A percentile compares a stretch with the other conserved stretches of the same genome.
phyloP scores from a whole-genome alignment of 2,113 vertebrate species.

The Hippotragus niger region DNA sequence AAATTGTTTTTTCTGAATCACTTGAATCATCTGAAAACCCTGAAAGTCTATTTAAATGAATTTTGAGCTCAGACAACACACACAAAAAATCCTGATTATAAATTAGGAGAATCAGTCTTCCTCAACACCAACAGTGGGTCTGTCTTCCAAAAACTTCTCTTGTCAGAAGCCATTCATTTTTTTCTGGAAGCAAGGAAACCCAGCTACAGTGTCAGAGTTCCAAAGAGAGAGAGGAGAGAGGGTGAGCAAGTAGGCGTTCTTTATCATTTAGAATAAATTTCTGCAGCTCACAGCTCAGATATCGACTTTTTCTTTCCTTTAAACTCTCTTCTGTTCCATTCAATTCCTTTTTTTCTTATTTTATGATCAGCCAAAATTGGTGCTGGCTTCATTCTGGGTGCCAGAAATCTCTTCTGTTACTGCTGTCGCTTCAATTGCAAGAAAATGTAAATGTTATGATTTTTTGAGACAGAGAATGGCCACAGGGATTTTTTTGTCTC shows the following conservation, averaged over 20 bases:
- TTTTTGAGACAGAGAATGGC: background rate
- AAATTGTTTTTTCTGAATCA: background rate
- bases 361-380: background rate
- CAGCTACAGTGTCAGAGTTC: background rate
- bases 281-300: background rate
- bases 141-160: background rate
- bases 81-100: background rate
- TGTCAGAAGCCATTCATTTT: background rate
- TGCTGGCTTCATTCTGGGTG: background rate
- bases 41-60: background rate
- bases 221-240: background rate
- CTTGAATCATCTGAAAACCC: background rate
- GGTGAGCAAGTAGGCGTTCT: background rate
- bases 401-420: background rate
- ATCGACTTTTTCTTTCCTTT: background rate
- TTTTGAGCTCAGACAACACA: background rate
- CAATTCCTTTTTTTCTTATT: background rate
- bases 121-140: background rate
- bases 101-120: background rate
- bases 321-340: background rate
- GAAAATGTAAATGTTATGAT: background rate
- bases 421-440: background rate
- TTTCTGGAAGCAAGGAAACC: background rate
- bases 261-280: background rate
- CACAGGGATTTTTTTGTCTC: background rate